phyloP scores from a whole-genome alignment of 2,113 vertebrate species.

The Rhynchopsitta pachyrhyncha region DNA sequence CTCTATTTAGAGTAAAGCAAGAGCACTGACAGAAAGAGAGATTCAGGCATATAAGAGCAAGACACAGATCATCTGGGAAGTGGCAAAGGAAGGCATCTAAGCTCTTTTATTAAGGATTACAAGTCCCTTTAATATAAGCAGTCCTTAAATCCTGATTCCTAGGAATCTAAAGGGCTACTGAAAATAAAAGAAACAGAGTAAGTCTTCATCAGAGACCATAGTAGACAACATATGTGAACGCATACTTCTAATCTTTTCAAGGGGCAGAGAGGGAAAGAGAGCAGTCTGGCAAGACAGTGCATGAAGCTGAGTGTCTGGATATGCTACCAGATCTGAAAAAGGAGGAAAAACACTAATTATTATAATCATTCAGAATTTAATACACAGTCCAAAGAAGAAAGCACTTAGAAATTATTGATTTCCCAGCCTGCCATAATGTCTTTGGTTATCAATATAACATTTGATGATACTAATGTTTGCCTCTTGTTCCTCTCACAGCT shows the following conservation, averaged over 20 bases:
- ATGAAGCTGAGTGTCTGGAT: background rate
- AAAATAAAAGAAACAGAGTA: background rate
- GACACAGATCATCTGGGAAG: background rate
- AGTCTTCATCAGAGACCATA: background rate
- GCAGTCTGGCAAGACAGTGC: background rate
- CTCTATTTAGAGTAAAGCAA: background rate
- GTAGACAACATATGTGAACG: background rate
- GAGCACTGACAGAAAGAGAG: background rate
- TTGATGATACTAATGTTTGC: constrained; percentile 17
- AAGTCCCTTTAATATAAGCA: background rate
- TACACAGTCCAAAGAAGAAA: constrained; percentile 11
- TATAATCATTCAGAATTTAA: constrained; percentile 22
- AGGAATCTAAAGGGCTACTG: background rate
- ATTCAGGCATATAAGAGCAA: background rate
- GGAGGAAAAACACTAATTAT: background rate
- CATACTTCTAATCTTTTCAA: background rate
- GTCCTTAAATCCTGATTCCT: background rate
- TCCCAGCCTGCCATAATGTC: background rate
- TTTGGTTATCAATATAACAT: constrained; percentile 19
- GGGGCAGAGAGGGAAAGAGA: background rate
- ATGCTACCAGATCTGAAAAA: background rate
- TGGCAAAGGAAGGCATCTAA: background rate
- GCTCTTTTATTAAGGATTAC: background rate
- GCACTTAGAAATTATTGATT: constrained; percentile 24
- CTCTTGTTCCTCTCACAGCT: background rate